A percentile compares a stretch with the other conserved stretches of the same genome.
Conservation (phyloP, 2,113 vertebrate species). For the Lycocorax pyrrhopterus region DNA sequence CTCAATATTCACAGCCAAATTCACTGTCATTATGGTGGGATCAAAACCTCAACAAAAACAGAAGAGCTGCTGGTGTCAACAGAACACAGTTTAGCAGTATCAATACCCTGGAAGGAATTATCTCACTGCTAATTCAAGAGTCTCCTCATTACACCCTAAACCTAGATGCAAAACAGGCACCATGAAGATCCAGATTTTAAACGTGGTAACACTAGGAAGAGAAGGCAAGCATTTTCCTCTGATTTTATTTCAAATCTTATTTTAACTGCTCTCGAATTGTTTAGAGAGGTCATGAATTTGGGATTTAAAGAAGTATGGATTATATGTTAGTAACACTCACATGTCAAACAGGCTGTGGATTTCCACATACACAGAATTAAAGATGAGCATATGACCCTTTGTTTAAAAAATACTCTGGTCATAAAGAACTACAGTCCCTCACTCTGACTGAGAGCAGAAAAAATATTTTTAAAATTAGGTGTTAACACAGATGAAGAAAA, state of each 20-base stretch:
- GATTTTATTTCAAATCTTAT: background rate
- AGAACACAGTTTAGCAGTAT: background rate
- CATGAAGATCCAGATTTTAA: background rate
- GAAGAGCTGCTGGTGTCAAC: background rate
- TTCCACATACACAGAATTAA: background rate
- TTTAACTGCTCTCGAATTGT: background rate
- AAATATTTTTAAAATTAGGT: background rate
- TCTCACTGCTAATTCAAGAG: background rate
- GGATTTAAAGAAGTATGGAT: background rate
- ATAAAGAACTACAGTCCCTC: background rate
- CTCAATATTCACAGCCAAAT: background rate
- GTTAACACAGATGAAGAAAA: background rate
- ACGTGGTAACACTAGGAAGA: background rate
- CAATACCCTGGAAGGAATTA: slow-evolving; percentile 14
- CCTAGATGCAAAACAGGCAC: background rate
- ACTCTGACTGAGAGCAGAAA: background rate
- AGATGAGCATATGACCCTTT: background rate
- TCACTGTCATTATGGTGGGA: background rate
- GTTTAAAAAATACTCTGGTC: background rate
- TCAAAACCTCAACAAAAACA: background rate
- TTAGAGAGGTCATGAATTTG: background rate
- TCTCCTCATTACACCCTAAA: background rate
- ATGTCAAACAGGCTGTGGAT: background rate
- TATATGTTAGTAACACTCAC: background rate
- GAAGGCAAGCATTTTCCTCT: background rate